Evolutionary conservation across 2,113 vertebrate genomes (phyloP).

Genomic region (Stigmatopora argus): DNA sequence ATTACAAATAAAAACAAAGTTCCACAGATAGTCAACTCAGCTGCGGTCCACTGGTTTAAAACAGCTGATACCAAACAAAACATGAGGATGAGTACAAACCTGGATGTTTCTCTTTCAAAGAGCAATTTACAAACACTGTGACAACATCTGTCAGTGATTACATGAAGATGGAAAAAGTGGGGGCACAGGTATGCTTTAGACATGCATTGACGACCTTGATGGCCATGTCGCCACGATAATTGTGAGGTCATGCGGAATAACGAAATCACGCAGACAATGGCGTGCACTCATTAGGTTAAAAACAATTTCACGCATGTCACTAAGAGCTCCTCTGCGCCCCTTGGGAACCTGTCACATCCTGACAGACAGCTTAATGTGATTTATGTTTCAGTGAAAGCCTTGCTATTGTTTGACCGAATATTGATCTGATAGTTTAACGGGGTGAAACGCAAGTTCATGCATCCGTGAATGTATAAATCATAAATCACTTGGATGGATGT

Average conservation of each 20-base stretch:
- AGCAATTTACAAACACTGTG: slow-evolving; percentile 10
- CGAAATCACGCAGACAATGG: slow-evolving; percentile 22
- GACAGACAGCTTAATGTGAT: slow-evolving; percentile 39
- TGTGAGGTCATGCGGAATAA: slow-evolving; percentile 16
- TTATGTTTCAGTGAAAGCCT: slow-evolving; percentile 36
- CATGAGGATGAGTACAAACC: slow-evolving; percentile 21
- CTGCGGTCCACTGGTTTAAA: slow-evolving; percentile 13
- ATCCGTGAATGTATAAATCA: slow-evolving; percentile 46
- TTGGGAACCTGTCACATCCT: slow-evolving; percentile 24
- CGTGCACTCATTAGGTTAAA: slow-evolving; percentile 21
- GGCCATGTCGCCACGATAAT: slow-evolving; percentile 17
- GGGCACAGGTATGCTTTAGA: slow-evolving; percentile 17
- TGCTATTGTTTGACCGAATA: slow-evolving; percentile 51
- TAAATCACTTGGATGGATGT: slow-evolving; percentile 29
- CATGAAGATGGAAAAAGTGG: not conserved
- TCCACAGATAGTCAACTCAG: not conserved
- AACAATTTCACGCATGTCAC: slow-evolving; percentile 13
- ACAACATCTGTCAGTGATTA: slow-evolving; percentile 40
- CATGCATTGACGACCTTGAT: slow-evolving; percentile 25
- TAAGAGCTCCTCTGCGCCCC: slow-evolving; percentile 6
- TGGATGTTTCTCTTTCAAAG: slow-evolving; percentile 25
- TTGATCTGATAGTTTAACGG: slow-evolving; percentile 50
- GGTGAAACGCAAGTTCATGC: slow-evolving; percentile 34
- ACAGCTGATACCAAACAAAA: slow-evolving; percentile 24
- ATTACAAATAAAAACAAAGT: too few species aligned